Percentiles rank a stretch among this genome's conserved stretches.
These are phyloP conservation scores for Drosophila subpulchrella DNA, from an alignment of 1,140 invertebrate species.

Conservation along the genomic window DNA sequence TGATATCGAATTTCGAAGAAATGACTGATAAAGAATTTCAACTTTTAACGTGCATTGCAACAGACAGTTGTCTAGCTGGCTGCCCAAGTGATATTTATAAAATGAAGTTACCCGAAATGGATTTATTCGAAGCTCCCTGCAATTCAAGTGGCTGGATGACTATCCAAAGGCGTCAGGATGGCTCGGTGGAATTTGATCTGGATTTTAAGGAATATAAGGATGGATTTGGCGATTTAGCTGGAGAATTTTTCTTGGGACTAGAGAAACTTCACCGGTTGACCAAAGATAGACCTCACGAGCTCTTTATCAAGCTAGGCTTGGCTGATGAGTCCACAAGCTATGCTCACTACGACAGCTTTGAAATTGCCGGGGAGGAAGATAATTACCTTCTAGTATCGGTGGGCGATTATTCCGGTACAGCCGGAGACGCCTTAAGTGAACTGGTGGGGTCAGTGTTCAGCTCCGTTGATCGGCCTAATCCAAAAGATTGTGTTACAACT, in stretches of 20 bases:
- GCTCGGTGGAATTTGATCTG: conserved; percentile 29
- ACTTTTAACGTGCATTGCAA: not conserved
- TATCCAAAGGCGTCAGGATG: conserved; percentile 40
- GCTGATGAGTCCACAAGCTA: conserved; percentile 85
- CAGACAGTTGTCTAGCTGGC: not conserved
- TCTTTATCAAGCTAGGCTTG: conserved; percentile 87
- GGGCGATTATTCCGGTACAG: conserved; percentile 87
- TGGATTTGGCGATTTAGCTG: conserved; percentile 41
- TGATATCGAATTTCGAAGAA: not conserved
- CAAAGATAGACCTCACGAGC: conserved; percentile 19
- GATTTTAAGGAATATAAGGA: conserved; percentile 42
- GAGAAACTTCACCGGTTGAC: conserved; percentile 54
- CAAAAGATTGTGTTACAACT: conserved; percentile 86
- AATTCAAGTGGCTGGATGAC: conserved; percentile 44
- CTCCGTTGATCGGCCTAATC: conserved; percentile 87
- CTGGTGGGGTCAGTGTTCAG: conserved; percentile 85
- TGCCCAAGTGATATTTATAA: not conserved
- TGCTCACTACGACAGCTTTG: conserved; percentile 88
- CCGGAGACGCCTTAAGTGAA: conserved; percentile 87
- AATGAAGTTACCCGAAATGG: not conserved
- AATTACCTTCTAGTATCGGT: conserved; percentile 87
- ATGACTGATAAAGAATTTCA: not conserved
- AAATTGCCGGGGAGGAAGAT: conserved; percentile 87
- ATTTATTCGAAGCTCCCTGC: conserved; percentile 27
- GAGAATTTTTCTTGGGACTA: conserved; percentile 54